These are phyloP conservation scores for Arctopsyche grandis DNA, from an alignment of 1,140 invertebrate species.

Conservation along the genomic window DNA sequence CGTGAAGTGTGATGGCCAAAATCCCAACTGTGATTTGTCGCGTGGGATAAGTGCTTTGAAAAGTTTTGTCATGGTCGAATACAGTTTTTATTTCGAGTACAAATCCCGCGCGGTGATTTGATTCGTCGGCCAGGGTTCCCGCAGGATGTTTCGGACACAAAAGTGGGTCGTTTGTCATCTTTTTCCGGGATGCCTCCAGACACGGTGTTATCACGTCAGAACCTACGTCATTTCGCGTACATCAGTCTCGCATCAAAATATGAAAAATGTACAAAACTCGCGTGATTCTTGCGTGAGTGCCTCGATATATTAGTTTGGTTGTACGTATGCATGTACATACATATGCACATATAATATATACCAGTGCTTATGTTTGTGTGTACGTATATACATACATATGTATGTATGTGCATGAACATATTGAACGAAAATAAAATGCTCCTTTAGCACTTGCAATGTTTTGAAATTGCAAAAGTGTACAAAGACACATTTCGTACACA, in stretches of 20 bases:
- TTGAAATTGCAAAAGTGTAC: too few species aligned
- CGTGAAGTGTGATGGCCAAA: too few species aligned
- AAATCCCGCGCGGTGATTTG: background rate
- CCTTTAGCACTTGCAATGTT: too few species aligned
- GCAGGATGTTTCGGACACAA: conserved; percentile 22
- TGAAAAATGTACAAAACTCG: conserved; percentile 16
- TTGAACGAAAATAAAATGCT: too few species aligned
- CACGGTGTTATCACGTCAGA: conserved; percentile 22
- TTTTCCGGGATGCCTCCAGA: background rate
- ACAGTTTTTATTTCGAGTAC: background rate
- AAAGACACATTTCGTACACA: background rate
- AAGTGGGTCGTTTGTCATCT: conserved; percentile 32
- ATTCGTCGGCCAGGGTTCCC: background rate
- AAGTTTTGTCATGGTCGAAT: too few species aligned
- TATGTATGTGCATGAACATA: too few species aligned
- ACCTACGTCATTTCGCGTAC: conserved; percentile 24
- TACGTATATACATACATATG: too few species aligned
- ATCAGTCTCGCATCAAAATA: conserved; percentile 27
- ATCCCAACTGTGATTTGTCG: too few species aligned
- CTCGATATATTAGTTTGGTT: too few species aligned
- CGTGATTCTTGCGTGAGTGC: too few species aligned
- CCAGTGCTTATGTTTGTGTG: too few species aligned
- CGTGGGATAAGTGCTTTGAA: too few species aligned
- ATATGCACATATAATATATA: background rate
- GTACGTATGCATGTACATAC: background rate